Base-by-base conservation (phyloP, 1,140 invertebrate genomes). In the Scaptomyza graminum region DNA sequence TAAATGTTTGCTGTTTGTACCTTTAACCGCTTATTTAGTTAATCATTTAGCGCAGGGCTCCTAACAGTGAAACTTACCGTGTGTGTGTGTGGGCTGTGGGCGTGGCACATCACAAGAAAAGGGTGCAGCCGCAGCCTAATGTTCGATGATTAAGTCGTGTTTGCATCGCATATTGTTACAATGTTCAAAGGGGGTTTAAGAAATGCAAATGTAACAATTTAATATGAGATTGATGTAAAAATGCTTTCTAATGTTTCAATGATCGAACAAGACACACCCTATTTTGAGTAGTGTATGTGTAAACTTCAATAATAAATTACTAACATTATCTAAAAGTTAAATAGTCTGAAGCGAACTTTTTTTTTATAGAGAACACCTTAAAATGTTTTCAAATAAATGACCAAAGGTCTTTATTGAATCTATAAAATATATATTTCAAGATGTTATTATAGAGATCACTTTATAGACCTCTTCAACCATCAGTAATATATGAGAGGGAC, bases 1-100 rank as follows among this genome's bases (percentile, higher is more conserved):
- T 44, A 57, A 63, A 56, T 74, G 61, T 61, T 56, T 65, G 55
- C 61, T 65, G 41, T 50, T 34, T 12, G 49, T 13, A 18, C 49
- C 18, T 8, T 28, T 54, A 41, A 52, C 39, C 44, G 25, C 74
- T 77, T 75, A 77, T 85, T 80, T 85, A 77, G 57, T 65, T 52
- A 70, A 84, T 69, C 73, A 80, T 60, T 84, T 76, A 67, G 43
- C 79, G 46, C 16, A 13, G 22, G 16, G 43, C 9, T 25, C 18
- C 11, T 39, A 47, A 37, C 11, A 37, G 50, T 28, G 60, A 39
- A 39, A 37, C 31, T 46, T 41, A 41, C 22, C 13, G 28, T 34
- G 31, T 34, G 31, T 31, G 51, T 39, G 8, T 16, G 31, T 54
- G 15, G 31, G 28, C 7, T 50, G 22, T 13, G 47, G 55, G 55